Base-by-base conservation (phyloP, 2,888 invertebrate species). In the Drosophila subsilvestris region DNA sequence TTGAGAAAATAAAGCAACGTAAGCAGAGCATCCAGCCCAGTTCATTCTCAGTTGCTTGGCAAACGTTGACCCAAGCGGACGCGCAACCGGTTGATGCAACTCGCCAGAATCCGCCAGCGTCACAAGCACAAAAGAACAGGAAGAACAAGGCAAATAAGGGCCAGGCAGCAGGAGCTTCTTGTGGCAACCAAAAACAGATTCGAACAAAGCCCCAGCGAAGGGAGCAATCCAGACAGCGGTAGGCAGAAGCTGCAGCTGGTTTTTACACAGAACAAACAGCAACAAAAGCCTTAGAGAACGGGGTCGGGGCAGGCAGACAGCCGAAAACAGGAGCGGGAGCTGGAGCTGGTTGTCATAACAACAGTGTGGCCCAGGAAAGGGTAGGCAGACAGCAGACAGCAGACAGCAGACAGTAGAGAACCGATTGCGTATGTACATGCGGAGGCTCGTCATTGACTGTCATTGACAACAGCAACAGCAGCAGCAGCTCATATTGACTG, bases 41-140 rank as follows among this genome's bases (percentile, higher is more conserved):
- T 37, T 37, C 2, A 7, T 37, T 37, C 62, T 83, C 72, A 86
- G 86, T 83, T 54, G 78, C 57, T 69, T 51, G 44, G 53, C 61
- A 74, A 76, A 62, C 85, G 79, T 72, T 80, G 85, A 74, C 61
- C 42, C 54, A 54, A 59, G 14, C 88, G 79, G 82, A 68, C 86
- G 80, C 79, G 56, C 42, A 57, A 32, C 9, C 12, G 29, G 25
- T 51, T 58, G 14, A n/a, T 47, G 22, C 48, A 9, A 25, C 25
- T 8, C 44, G 29, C 6, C 53, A 43, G 47, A 53, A 32, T n/a
- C 25, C 37, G 12, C 14, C 53, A 43, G 25, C 17, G 48, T 22
- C 20, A 66, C 29, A 25, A n/a, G 6, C 51, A 42, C 18, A 27
- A 37, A 25, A 32, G 1, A 10, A 44, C 27, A 43, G 45, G 42